These are phyloP conservation scores for Actias luna DNA, from an alignment of 2,888 invertebrate genomes.

Conservation along the genomic window DNA sequence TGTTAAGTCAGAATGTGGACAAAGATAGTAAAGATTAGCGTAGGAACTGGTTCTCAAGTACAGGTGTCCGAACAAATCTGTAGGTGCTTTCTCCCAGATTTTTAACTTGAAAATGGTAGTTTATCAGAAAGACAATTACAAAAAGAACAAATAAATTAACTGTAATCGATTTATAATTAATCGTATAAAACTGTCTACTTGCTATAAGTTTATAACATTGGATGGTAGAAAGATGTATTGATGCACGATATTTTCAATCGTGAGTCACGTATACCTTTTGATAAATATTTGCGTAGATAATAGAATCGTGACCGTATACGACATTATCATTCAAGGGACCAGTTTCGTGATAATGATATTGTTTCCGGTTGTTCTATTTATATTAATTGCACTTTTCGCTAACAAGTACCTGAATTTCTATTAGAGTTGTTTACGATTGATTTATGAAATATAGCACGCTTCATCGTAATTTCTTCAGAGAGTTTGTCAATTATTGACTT, in stretches of 20 bases:
- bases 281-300: constrained; percentile 26
- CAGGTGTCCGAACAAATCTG: no score
- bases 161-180: neutral
- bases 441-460: neutral
- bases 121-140: no score
- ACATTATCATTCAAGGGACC: constrained; percentile 33
- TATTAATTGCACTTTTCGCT: constrained; percentile 22
- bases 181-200: neutral
- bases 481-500: neutral
- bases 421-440: neutral
- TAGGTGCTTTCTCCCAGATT: no score
- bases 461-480: neutral
- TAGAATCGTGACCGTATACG: constrained; percentile 15
- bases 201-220: neutral
- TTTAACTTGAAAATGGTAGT: no score
- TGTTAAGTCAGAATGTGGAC: no score
- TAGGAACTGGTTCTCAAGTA: no score
- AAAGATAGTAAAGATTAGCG: no score
- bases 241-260: constrained; percentile 17
- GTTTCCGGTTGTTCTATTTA: constrained; percentile 32
- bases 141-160: neutral
- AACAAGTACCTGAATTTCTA: neutral
- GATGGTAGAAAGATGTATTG: constrained; percentile 12
- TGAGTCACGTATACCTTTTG: constrained; percentile 27
- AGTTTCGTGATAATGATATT: constrained; percentile 33